Base-by-base conservation (phyloP, 2,888 invertebrate genomes). In the Watsonalla binaria region DNA sequence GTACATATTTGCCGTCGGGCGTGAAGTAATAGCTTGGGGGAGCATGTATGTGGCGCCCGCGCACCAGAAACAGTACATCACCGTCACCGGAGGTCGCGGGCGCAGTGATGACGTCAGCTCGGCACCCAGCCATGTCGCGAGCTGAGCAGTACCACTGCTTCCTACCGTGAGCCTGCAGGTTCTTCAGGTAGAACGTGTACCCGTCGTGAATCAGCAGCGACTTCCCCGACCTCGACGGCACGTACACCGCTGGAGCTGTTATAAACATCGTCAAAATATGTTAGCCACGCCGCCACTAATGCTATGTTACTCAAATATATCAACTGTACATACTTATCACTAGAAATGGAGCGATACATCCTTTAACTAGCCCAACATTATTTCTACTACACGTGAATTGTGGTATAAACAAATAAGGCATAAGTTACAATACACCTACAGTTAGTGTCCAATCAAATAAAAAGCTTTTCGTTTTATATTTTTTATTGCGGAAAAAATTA, bases 121-220 rank as follows among this genome's bases (percentile, higher is more conserved):
- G 82, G 61, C 90, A 90, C 37, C 90, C 90, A 6, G 90, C 89
- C 90, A 90, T 90, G 66, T 90, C 90, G 14, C 90, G 70, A 50
- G 90, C 88, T 34, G 90, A 90, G 66, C 90, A 90, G 75, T 90
- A 90, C 90, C 90, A 90, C 76, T 90, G 90, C 78, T 89, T 89
- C 57, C 90, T 76, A 0, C 89, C 90, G 59, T 89, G 87, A 45
- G 90, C 87, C 66, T 90, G 90, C 53, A 85, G 72, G 63, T 90
- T 90, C 84, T 90, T 90, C 82, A 90, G 64, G 72, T 90, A 90
- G 81, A 86, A 90, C 14, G 90, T 90, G 71, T 90, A 90, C 55
- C 84, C 85, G 65, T 87, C 90, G 71, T 89, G 89, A 53, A 90
- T 80, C 62, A 90, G 74, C 64, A 90, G 78, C 57, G 85, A 86